Conservation (phyloP, 2,888 invertebrate species). For the Drosophila tanythrix region DNA sequence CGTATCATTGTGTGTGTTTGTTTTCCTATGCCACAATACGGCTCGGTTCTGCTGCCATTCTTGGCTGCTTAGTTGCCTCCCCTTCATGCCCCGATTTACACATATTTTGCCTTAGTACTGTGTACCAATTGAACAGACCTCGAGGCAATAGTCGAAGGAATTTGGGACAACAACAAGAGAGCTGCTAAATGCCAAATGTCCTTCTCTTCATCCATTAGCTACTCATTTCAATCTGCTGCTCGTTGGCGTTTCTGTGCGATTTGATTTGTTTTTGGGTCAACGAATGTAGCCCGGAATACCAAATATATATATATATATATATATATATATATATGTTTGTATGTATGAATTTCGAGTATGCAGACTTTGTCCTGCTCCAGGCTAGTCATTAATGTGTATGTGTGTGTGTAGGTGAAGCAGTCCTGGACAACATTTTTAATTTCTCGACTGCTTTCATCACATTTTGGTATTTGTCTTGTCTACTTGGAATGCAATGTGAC, state of each 20-base stretch:
- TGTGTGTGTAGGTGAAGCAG: constrained; percentile 17
- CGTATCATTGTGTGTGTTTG: not conserved
- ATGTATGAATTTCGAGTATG: not conserved
- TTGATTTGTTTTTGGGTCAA: constrained; percentile 41
- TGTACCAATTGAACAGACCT: constrained; percentile 22
- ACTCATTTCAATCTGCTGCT: constrained; percentile 23
- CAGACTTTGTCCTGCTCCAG: constrained; percentile 27
- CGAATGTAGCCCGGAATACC: constrained; percentile 29
- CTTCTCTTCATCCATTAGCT: not conserved
- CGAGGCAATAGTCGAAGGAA: constrained; percentile 2
- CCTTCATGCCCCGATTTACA: not conserved
- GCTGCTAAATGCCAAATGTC: constrained; percentile 22
- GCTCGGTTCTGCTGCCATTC: not conserved
- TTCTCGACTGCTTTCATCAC: constrained; percentile 66
- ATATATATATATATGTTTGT: not conserved
- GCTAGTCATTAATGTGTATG: constrained; percentile 24
- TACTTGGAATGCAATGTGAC: constrained; percentile 61
- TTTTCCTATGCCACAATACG: not conserved
- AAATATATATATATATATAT: not conserved
- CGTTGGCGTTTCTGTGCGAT: constrained; percentile 24
- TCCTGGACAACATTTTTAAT: constrained; percentile 67
- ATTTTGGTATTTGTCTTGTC: constrained; percentile 69
- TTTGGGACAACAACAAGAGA: not conserved
- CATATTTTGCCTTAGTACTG: not conserved
- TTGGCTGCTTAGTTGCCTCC: not conserved